Base-by-base conservation (phyloP, 2,797 vertebrate genomes). In the Periparus ater region DNA sequence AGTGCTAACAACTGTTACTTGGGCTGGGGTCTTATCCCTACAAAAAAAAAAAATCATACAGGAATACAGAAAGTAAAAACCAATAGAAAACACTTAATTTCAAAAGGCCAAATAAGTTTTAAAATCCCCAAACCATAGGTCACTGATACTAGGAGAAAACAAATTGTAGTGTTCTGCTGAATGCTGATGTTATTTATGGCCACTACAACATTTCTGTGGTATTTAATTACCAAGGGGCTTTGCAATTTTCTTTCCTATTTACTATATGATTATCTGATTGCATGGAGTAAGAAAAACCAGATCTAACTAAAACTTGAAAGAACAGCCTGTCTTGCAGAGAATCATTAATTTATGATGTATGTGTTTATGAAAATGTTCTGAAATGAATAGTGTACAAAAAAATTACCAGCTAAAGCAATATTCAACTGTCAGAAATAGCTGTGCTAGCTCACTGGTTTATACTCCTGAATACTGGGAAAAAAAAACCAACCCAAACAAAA, bases 341-440 rank as follows among this genome's bases (percentile, higher is more conserved):
- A 70, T 27, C 65, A 66, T 62, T 83, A 80, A 25, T 47, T 47
- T 66, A 30, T n/a, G n/a, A 93, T 80, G 82, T 90, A 82, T 22
- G 42, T 42, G 67, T 80, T 89, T 94, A 89, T 58, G 50, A 92
- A 85, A 91, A 21, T 27, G 40, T 85, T 80, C 81, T 74, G 68
- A 71, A 74, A 89, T 50, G 57, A 88, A 72, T 5, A 32, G 21
- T 7, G 27, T 66, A 76, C 80, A 81, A 13, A 38, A 38, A 76
- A 65, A 38, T 66, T 93, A 67, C 58, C n/a, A 85, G 88, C 38
- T 92, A 87, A 93, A 92, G 75, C 55, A 83, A 71, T 72, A 89
- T 68, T 91, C 11, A 5, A 20, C 26, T 62, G 55, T 70, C 80
- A 76, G 70, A 88, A 95, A 82, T 50, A 91, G 50, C 67, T 80